Percentiles rank a stretch among this genome's conserved stretches.
Conservation (phyloP, 2,113 vertebrate genomes). For the Dromaius novaehollandiae region DNA sequence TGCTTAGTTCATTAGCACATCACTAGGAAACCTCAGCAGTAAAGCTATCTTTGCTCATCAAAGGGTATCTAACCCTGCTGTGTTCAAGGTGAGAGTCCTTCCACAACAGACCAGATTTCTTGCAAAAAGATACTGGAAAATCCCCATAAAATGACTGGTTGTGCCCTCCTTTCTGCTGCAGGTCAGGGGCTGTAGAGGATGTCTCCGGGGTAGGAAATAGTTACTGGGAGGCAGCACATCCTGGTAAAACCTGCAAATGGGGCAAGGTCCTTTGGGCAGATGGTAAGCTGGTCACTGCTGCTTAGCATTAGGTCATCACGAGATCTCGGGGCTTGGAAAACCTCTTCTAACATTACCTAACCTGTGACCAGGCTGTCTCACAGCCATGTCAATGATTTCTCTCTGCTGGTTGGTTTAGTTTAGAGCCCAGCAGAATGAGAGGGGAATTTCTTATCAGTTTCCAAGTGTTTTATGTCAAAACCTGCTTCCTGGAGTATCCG, state of each 20-base stretch:
- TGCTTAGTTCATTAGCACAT: not conserved
- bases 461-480: not conserved
- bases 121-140: not conserved
- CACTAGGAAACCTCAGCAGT: not conserved
- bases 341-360: not conserved
- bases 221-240: not conserved
- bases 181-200: not conserved
- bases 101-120: not conserved
- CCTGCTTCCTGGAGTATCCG: rapidly evolving
- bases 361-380: not conserved
- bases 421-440: not conserved
- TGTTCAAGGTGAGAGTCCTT: not conserved
- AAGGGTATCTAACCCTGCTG: not conserved
- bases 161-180: rapidly evolving
- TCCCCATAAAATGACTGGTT: not conserved
- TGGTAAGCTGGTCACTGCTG: not conserved
- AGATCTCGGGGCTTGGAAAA: not conserved
- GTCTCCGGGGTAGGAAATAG: rapidly evolving
- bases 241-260: not conserved
- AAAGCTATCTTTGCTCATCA: not conserved
- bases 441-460: not conserved
- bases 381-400: rapidly evolving
- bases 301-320: not conserved
- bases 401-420: not conserved
- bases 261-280: too few relatives aligned